These are phyloP conservation scores for Magallana nippona DNA, from an alignment of 2,888 invertebrate species.

Conservation along the genomic window DNA sequence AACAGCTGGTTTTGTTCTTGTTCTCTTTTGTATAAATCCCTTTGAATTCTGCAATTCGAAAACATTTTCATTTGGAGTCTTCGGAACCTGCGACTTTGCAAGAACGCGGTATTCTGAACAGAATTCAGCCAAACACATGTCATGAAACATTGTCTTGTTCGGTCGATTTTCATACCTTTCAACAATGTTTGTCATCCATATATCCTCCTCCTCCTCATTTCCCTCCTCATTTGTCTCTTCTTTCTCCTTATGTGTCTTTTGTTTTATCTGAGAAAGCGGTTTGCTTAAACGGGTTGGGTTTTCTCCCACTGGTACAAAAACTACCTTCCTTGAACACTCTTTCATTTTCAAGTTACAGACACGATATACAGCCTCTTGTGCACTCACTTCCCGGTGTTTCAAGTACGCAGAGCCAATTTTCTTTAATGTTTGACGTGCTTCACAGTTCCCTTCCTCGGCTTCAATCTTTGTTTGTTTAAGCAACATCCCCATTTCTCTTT, in stretches of 20 bases:
- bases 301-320: constrained; percentile 46
- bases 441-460: constrained; percentile 45
- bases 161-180: constrained; percentile 49
- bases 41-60: constrained; percentile 34
- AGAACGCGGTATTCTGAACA: constrained; percentile 50
- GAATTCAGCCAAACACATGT: constrained; percentile 49
- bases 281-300: constrained; percentile 41
- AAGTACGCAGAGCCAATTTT: constrained; percentile 50
- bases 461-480: constrained; percentile 36
- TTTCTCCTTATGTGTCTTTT: neutral
- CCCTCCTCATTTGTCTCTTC: neutral
- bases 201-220: neutral
- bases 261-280: constrained; percentile 34
- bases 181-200: constrained; percentile 46
- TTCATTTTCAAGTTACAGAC: constrained; percentile 45
- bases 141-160: constrained; percentile 34
- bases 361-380: constrained; percentile 52
- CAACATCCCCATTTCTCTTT: constrained; percentile 32
- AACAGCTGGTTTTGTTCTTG: constrained; percentile 23
- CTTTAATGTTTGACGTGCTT: constrained; percentile 48
- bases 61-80: constrained; percentile 24
- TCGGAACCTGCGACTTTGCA: constrained; percentile 18
- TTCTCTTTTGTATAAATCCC: constrained; percentile 35
- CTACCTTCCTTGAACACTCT: constrained; percentile 46
- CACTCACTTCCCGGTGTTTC: constrained; percentile 49